Percentiles rank a stretch among this genome's conserved stretches.
Evolutionary conservation across 2,113 vertebrate genomes (phyloP).

Genomic region (Centropus bengalensis): DNA sequence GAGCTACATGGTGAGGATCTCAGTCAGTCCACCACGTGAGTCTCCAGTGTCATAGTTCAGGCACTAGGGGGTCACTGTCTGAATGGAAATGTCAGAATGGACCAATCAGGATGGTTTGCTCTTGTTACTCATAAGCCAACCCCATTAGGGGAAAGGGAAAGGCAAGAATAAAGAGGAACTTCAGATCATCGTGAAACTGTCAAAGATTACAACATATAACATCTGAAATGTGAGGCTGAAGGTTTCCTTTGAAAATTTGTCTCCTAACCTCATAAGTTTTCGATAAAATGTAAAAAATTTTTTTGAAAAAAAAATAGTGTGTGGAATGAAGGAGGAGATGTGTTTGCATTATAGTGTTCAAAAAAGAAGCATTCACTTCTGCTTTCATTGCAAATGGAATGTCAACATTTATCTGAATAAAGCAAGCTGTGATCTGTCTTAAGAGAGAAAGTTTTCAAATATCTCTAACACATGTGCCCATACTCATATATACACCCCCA

Average conservation of each 20-base stretch:
- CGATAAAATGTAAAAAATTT: too few species aligned
- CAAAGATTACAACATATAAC: constrained; percentile 37
- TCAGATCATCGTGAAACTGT: background rate
- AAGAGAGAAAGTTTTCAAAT: background rate
- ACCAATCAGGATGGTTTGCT: constrained; percentile 26
- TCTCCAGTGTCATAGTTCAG: background rate
- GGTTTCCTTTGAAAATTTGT: background rate
- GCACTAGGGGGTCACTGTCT: background rate
- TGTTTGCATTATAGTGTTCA: background rate
- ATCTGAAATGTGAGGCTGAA: background rate
- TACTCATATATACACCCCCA: too few species aligned
- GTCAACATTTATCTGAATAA: background rate
- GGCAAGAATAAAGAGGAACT: background rate
- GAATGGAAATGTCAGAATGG: constrained; percentile 8
- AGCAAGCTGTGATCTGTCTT: background rate
- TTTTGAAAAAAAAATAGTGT: background rate
- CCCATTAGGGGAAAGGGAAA: background rate
- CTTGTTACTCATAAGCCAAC: background rate
- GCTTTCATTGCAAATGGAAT: background rate
- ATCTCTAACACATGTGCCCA: background rate
- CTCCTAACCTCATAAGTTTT: background rate
- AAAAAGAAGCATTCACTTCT: background rate
- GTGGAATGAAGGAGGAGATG: background rate
- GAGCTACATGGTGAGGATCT: background rate
- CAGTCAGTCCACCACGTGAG: constrained; percentile 2